phyloP scores from a whole-genome alignment of 2,888 invertebrate species.

The Unio pictorum region DNA sequence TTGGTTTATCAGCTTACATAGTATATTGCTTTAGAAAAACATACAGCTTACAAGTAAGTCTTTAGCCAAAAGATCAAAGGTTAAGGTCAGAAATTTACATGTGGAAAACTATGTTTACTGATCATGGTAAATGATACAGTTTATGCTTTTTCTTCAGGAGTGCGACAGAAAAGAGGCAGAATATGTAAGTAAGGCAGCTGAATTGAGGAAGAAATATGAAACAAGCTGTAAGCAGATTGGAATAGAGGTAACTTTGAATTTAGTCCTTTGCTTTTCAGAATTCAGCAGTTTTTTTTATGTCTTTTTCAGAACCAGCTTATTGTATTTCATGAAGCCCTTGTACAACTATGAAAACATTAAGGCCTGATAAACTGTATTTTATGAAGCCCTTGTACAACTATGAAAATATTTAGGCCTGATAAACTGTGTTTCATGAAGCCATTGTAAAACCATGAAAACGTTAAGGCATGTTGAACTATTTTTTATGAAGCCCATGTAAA shows the following conservation, averaged over 20 bases:
- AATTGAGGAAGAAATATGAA: constrained; percentile 83
- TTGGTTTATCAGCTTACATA: neutral
- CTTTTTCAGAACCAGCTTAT: too few species aligned
- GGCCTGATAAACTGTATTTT: too few species aligned
- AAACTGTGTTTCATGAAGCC: too few species aligned
- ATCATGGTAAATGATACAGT: neutral
- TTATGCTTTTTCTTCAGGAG: constrained; percentile 75
- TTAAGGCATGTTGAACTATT: too few species aligned
- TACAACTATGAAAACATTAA: too few species aligned
- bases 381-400: too few species aligned
- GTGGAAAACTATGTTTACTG: neutral
- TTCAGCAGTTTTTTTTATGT: too few species aligned
- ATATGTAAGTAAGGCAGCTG: constrained; percentile 84
- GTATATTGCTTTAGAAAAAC: neutral
- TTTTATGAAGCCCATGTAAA: too few species aligned
- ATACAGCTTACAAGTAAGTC: neutral
- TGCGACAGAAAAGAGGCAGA: constrained; percentile 87
- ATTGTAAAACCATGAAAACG: too few species aligned
- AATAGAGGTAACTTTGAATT: constrained; percentile 66
- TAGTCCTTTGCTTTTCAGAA: neutral
- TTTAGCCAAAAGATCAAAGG: neutral
- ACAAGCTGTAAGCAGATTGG: constrained; percentile 87
- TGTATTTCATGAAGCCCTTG: too few species aligned
- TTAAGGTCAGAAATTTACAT: neutral
- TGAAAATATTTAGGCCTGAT: too few species aligned